Evolutionary conservation across 2,113 vertebrate species (phyloP).

Genomic region (Rhineura floridana): DNA sequence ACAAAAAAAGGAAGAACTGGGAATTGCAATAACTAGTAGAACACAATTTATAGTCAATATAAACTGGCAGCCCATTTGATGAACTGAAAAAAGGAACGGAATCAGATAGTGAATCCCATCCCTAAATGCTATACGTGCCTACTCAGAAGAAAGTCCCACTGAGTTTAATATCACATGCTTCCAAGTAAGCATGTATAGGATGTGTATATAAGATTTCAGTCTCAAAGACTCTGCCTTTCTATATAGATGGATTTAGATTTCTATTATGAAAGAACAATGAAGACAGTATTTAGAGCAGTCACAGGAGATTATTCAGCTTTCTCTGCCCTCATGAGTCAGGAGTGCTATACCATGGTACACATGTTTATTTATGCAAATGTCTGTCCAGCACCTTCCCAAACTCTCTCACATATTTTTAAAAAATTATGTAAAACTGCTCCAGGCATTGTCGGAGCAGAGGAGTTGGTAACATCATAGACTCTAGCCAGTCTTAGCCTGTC

Average conservation of each 20-base stretch:
- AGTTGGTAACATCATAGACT: background rate
- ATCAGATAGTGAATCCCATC: too few species aligned
- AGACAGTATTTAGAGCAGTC: background rate
- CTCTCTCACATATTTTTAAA: background rate
- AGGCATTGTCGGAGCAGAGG: background rate
- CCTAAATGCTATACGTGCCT: background rate
- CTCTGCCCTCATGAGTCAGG: background rate
- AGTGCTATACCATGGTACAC: background rate
- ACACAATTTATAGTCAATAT: too few species aligned
- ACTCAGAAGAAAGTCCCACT: background rate
- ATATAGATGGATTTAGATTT: constrained; percentile 37
- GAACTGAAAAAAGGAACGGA: too few species aligned
- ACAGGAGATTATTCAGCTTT: background rate
- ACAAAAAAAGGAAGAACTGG: too few species aligned
- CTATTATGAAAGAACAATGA: background rate
- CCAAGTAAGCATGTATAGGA: too few species aligned
- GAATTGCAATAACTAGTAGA: too few species aligned
- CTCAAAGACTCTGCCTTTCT: constrained; percentile 24
- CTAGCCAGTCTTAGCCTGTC: background rate
- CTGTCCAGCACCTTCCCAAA: background rate
- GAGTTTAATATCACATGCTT: background rate
- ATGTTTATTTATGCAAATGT: background rate
- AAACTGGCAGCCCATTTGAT: too few species aligned
- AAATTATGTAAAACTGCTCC: background rate
- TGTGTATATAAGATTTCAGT: background rate